Evolutionary conservation across 1,140 invertebrate species (phyloP), one percentile per base, ranked within the genome.

Genomic region (Drosophila virilis): DNA sequence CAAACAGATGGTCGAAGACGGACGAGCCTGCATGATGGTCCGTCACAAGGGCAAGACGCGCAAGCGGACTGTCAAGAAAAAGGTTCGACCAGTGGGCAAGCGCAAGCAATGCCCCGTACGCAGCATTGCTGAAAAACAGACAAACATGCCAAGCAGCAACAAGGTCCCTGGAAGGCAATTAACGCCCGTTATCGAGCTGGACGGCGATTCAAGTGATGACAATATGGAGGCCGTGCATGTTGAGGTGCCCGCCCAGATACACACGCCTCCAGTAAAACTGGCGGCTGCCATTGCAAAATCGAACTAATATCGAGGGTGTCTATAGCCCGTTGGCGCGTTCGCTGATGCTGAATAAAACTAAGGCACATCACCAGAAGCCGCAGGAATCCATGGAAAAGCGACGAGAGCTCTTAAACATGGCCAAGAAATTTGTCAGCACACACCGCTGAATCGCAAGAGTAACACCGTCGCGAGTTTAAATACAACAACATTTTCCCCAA

Each of bases 321-420:
- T 91, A 91, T 51, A 91, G 85, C 35, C 52, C 60, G 45, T 71
- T 91, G 32, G 86, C 90, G 1, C 90, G 86, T 7, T 82, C 85
- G 0, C 64, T 82, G 8, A 28, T 91, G 17, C 38, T 90, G 0
- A 78, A 91, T 61, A 72, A 78, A 66, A 79, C 90, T 0, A 77
- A 83, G 22, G 37, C 42, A 2, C 74, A 74, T 4, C 68, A 59
- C 35, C 22, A 28, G 22, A 4, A 4, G 22, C 9, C 42, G 1
- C 33, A 32, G 2, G 9, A 59, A 10, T 46, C 73, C 0, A 7
- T 52, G 1, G 60, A 79, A 7, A 72, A 45, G 43, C 71, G 80
- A 8, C 60, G 60, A 12, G 38, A 88, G 4, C 46, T 91, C 5
- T 42, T 91, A 7, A 51, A 83, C 2, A 70, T 81, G 45, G 90